Conservation (phyloP, 2,113 vertebrate genomes). For the Noctilio leporinus region DNA sequence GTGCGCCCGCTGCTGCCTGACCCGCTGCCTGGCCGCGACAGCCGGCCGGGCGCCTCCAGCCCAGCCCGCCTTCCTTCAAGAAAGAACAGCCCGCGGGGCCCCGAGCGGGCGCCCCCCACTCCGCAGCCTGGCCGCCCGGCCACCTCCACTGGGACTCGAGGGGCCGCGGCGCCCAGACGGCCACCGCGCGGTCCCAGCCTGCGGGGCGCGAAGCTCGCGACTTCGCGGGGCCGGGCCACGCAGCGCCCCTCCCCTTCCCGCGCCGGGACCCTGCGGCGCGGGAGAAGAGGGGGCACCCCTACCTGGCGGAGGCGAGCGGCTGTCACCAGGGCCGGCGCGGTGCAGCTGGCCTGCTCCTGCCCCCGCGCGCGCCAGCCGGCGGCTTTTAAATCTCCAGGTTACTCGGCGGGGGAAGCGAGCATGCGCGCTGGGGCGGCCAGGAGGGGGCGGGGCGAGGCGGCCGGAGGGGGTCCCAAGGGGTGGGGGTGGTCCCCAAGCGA, state of each 20-base stretch:
- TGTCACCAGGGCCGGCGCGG: slow-evolving; percentile 29
- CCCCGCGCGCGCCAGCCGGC: background rate
- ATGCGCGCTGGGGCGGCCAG: slow-evolving; percentile 59
- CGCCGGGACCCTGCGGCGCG: background rate
- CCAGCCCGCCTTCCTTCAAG: background rate
- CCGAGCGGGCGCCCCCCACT: background rate
- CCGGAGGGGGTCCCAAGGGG: slow-evolving; percentile 27
- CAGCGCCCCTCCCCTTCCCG: background rate
- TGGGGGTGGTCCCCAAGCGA: slow-evolving; percentile 49
- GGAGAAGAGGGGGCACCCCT: background rate
- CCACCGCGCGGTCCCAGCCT: slow-evolving; percentile 29
- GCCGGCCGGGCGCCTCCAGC: background rate
- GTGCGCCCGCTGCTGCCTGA: background rate
- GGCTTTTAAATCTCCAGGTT: slow-evolving; percentile 72
- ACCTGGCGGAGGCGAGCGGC: slow-evolving; percentile 50
- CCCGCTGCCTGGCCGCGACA: background rate
- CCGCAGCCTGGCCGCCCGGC: background rate
- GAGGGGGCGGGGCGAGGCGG: slow-evolving; percentile 46
- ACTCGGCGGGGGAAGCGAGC: slow-evolving; percentile 48
- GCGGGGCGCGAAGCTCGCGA: slow-evolving; percentile 16
- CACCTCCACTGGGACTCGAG: background rate
- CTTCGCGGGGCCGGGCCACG: background rate
- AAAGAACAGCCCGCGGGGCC: background rate
- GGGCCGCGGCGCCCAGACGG: slow-evolving; percentile 30
- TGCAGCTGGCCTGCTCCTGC: background rate